Conservation (phyloP, 2,113 vertebrate species). For the Caretta caretta region DNA sequence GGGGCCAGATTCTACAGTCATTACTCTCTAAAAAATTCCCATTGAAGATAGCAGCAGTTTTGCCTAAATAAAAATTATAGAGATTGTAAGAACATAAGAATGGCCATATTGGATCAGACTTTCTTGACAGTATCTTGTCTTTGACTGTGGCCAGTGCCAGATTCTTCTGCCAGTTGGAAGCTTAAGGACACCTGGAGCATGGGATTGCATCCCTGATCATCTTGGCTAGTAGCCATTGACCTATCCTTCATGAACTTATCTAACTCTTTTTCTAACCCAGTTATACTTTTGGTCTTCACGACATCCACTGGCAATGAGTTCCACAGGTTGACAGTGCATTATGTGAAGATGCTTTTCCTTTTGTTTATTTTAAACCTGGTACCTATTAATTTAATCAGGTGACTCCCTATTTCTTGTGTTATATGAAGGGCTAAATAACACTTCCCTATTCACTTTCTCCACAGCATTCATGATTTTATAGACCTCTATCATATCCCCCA, state of each 20-base stretch:
- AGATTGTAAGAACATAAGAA: conserved; percentile 20
- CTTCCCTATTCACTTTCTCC: neutral
- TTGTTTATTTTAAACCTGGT: neutral
- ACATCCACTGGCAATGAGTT: neutral
- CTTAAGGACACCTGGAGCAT: neutral
- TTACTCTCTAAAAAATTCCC: conserved; percentile 56
- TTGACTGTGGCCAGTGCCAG: neutral
- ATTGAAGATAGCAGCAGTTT: conserved; percentile 31
- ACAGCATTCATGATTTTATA: neutral
- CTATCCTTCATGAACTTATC: neutral
- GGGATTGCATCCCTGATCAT: too few species aligned
- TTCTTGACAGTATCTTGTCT: neutral
- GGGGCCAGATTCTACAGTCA: neutral
- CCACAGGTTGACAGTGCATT: neutral
- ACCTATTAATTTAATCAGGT: neutral
- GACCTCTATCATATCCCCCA: neutral
- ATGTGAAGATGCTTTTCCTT: neutral
- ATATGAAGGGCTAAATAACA: neutral
- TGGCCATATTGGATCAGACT: neutral
- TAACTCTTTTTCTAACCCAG: neutral
- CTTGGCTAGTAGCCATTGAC: neutral
- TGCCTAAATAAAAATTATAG: neutral
- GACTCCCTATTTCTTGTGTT: neutral
- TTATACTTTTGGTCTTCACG: neutral
- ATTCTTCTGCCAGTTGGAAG: neutral